These are phyloP conservation scores for Nylanderia fulva DNA, from an alignment of 1,140 invertebrate species.

Conservation along the genomic window DNA sequence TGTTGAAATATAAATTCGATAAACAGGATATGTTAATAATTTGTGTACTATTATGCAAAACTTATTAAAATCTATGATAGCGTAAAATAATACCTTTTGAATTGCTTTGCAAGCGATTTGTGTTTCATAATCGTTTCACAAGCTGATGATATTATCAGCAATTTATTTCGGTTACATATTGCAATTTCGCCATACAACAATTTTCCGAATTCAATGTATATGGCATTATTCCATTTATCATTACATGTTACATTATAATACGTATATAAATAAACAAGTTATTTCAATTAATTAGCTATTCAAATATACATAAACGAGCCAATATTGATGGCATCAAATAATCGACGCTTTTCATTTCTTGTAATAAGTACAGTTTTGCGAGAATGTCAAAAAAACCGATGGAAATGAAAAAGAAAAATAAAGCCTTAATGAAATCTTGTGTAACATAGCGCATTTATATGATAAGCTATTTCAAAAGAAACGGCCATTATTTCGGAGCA, in stretches of 20 bases:
- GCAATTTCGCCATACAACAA: slow-evolving; percentile 48
- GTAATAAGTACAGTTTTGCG: not conserved
- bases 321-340: slow-evolving; percentile 37
- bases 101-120: not conserved
- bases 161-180: slow-evolving; percentile 46
- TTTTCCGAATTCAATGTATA: slow-evolving; percentile 28
- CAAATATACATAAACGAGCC: slow-evolving; percentile 41
- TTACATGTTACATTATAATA: slow-evolving; percentile 49
- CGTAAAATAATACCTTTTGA: not conserved
- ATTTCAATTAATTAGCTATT: slow-evolving; percentile 31
- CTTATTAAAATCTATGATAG: not conserved
- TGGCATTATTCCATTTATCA: slow-evolving; percentile 49
- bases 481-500: not conserved
- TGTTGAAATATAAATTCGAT: not conserved
- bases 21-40: not conserved
- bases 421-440: not conserved
- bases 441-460: not conserved
- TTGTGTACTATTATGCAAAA: not conserved
- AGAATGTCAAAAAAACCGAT: not conserved
- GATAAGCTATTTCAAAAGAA: not conserved
- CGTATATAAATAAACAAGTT: slow-evolving; percentile 44
- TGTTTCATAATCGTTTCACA: slow-evolving; percentile 27
- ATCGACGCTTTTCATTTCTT: slow-evolving; percentile 23
- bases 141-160: slow-evolving; percentile 1
- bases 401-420: not conserved